Evolutionary conservation across 1,140 invertebrate species (phyloP).

Genomic region (Liolophura sinensis): DNA sequence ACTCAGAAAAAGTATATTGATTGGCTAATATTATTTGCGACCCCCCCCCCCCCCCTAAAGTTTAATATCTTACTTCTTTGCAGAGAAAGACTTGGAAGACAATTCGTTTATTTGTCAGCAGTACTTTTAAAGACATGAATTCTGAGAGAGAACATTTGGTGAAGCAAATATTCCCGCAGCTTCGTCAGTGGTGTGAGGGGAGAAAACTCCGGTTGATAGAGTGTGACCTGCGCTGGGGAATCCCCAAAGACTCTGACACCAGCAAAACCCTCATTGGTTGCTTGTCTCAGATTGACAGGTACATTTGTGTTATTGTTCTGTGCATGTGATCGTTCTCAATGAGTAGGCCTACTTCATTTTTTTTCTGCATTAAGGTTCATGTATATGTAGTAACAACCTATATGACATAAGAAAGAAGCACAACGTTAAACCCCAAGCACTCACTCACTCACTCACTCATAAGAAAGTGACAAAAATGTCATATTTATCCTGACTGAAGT

Average conservation of each 20-base stretch:
- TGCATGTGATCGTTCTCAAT: too few species aligned
- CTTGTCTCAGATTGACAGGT: constrained; percentile 30
- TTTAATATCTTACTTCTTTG: not conserved
- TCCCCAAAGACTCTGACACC: constrained; percentile 25
- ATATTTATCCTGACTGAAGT: too few species aligned
- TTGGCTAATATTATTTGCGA: too few species aligned
- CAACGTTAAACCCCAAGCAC: too few species aligned
- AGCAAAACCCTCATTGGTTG: constrained; percentile 22
- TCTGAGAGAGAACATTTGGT: constrained; percentile 43
- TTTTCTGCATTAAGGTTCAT: too few species aligned
- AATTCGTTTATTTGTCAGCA: constrained; percentile 46
- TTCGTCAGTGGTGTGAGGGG: constrained; percentile 36
- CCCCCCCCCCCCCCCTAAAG: too few species aligned
- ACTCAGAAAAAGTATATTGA: too few species aligned
- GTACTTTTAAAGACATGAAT: constrained; percentile 48
- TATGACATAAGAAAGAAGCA: too few species aligned
- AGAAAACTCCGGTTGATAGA: constrained; percentile 33
- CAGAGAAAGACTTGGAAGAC: constrained; percentile 36
- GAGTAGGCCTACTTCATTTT: too few species aligned
- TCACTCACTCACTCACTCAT: too few species aligned
- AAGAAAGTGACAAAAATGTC: too few species aligned
- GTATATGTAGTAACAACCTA: too few species aligned
- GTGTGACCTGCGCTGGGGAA: constrained; percentile 41
- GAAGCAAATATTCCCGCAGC: constrained; percentile 33
- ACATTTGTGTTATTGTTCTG: not conserved